These are phyloP conservation scores for Gallinago undulata DNA, from an alignment of 2,113 vertebrate genomes.

Conservation along the genomic window DNA sequence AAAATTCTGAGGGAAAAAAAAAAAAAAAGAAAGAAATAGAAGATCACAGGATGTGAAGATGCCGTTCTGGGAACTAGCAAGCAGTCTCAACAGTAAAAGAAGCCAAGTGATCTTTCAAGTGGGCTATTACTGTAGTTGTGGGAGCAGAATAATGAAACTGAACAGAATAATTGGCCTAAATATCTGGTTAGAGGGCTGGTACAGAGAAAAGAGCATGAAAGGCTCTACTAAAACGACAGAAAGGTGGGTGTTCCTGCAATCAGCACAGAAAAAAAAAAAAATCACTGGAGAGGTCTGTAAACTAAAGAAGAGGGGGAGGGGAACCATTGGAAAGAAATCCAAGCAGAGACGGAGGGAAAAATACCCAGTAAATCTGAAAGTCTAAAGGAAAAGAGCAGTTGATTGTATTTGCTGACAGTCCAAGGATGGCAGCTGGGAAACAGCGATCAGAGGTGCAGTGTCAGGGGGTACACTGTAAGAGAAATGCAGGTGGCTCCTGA, in stretches of 20 bases:
- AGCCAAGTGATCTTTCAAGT: slow-evolving; percentile 64
- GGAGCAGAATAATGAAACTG: slow-evolving; percentile 66
- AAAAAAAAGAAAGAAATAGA: not conserved
- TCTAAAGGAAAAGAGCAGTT: slow-evolving; percentile 11
- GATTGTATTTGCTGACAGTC: slow-evolving; percentile 38
- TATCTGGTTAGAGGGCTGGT: slow-evolving; percentile 47
- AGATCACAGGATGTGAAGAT: slow-evolving; percentile 43
- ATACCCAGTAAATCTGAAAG: slow-evolving; percentile 9
- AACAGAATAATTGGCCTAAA: slow-evolving; percentile 66
- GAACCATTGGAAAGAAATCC: slow-evolving; percentile 14
- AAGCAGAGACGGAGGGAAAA: not conserved
- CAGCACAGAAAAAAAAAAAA: slow-evolving; percentile 30
- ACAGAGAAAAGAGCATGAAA: slow-evolving; percentile 50
- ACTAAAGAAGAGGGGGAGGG: slow-evolving; percentile 14
- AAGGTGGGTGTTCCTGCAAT: slow-evolving; percentile 66
- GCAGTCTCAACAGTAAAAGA: slow-evolving; percentile 44
- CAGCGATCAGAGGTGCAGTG: not conserved
- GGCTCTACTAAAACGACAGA: slow-evolving; percentile 36
- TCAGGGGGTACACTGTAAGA: not conserved
- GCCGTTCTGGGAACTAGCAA: slow-evolving; percentile 47
- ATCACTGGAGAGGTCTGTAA: slow-evolving; percentile 29
- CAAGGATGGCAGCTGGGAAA: not conserved
- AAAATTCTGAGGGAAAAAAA: not conserved
- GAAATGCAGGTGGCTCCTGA: not conserved
- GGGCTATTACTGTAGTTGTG: slow-evolving; percentile 47